Evolutionary conservation across 2,113 vertebrate species (phyloP), one percentile per base, ranked within the genome.

Genomic region (Sinocyclocheilus grahami): DNA sequence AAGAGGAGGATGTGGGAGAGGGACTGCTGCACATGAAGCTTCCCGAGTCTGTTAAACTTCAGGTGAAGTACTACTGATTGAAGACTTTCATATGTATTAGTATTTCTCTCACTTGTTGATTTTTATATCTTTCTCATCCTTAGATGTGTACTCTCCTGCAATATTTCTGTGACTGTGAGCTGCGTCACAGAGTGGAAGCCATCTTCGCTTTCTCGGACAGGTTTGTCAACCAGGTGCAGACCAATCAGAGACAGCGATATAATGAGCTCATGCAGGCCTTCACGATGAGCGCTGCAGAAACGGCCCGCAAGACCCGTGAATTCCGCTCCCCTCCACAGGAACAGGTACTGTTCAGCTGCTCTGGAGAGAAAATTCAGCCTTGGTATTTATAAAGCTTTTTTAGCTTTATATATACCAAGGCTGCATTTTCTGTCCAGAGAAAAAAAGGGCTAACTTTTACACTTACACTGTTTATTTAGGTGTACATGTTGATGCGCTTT

Each of bases 1-100:
- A 94, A 42, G 92, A 94, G 53, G 92, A 95, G 60, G 95, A 93
- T 3, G 81, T 94, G 6, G 94, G 96, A 63, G 96, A 97, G 77
- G 97, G 97, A 11, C 94, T 98, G 72, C 96, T 98, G 37, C 97
- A 97, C 91, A 98, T 98, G 97, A 99, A 97, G 91, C 92, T 98
- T 63, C 97, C 97, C 0, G 97, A 99, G 86, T 98, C 97, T 14
- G 97, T 98, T 81, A 99, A 99, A 92, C 86, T 99, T 80, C 97
- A 99, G 96, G 97, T 97, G 85, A 60, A 86, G 18, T 4, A 60
- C 16, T 12, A 48, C 13, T 20, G 24, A 27, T 62, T 18, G 8
- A 74, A n/a, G 18, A 51, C 10, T 63, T 63, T 63, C 62, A 63
- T 24, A 24, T 65, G 4, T 24, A 5, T 46, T 84, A 48, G 11